phyloP scores from a whole-genome alignment of 1,140 invertebrate genomes.

The Drosophila insularis region DNA sequence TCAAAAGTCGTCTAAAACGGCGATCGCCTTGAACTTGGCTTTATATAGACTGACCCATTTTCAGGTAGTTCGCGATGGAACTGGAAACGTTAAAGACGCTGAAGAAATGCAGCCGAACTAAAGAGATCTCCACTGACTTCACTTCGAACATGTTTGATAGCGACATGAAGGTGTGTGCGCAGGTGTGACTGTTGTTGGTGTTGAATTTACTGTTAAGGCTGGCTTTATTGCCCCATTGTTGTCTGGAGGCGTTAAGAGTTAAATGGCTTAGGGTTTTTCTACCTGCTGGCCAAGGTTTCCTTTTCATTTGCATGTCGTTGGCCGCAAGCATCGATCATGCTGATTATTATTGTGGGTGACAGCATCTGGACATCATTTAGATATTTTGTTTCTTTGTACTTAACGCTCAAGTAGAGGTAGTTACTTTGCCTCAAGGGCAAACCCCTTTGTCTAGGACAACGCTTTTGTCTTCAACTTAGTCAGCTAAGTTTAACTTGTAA shows the following conservation, averaged over 20 bases:
- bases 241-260: constrained; percentile 31
- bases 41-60: constrained; percentile 85
- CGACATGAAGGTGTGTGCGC: constrained; percentile 29
- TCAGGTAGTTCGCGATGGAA: constrained; percentile 35
- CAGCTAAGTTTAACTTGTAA: not conserved
- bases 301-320: constrained; percentile 51
- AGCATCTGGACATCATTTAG: not conserved
- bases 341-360: constrained; percentile 18
- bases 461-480: constrained; percentile 7
- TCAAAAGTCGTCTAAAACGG: constrained; percentile 71
- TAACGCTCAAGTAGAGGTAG: constrained; percentile 10
- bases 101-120: constrained; percentile 66
- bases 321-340: constrained; percentile 20
- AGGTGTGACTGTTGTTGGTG: constrained; percentile 34
- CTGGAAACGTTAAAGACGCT: constrained; percentile 36
- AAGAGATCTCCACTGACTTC: not conserved
- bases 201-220: constrained; percentile 40
- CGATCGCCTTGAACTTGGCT: constrained; percentile 84
- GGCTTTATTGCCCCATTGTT: constrained; percentile 65
- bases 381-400: not conserved
- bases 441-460: constrained; percentile 33
- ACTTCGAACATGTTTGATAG: constrained; percentile 47
- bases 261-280: constrained; percentile 46
- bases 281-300: constrained; percentile 59
- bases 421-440: not conserved